These are phyloP conservation scores for Sepioteuthis lessoniana DNA, from an alignment of 2,888 invertebrate species.

Conservation along the genomic window DNA sequence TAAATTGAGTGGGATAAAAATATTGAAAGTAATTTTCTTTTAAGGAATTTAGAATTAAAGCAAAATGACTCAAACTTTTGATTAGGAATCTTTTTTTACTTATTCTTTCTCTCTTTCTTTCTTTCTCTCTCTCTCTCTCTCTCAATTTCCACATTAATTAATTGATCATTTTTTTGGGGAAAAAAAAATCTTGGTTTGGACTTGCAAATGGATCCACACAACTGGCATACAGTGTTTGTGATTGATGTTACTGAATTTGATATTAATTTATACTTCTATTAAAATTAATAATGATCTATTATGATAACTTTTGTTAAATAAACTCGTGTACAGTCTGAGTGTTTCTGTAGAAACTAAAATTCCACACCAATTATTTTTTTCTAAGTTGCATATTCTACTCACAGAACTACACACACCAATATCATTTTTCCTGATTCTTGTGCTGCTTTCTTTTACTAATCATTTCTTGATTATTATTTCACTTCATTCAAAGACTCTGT, in stretches of 20 bases:
- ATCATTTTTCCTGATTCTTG: neutral
- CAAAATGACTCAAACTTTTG: neutral
- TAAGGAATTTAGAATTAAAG: neutral
- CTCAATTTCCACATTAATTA: neutral
- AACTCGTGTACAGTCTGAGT: no score
- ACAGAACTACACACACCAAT: neutral
- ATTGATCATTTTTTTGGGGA: neutral
- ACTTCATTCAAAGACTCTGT: neutral
- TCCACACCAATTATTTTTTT: neutral
- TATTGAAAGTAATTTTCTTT: neutral
- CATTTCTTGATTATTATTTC: neutral
- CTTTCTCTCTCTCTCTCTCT: neutral
- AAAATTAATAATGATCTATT: no score
- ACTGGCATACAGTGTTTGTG: slow-evolving; percentile 1
- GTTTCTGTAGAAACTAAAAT: neutral
- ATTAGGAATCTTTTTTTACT: no score
- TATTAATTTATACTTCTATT: no score
- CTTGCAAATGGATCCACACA: neutral
- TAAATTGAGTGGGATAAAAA: neutral
- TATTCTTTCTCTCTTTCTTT: no score
- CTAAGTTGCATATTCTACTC: neutral
- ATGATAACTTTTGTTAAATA: no score
- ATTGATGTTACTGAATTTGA: neutral
- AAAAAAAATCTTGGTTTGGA: no score
- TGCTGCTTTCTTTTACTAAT: slow-evolving; percentile 23